Evolutionary conservation across 1,140 invertebrate species (phyloP), one percentile per base, ranked within the genome.

Genomic region (Wasmannia auropunctata): DNA sequence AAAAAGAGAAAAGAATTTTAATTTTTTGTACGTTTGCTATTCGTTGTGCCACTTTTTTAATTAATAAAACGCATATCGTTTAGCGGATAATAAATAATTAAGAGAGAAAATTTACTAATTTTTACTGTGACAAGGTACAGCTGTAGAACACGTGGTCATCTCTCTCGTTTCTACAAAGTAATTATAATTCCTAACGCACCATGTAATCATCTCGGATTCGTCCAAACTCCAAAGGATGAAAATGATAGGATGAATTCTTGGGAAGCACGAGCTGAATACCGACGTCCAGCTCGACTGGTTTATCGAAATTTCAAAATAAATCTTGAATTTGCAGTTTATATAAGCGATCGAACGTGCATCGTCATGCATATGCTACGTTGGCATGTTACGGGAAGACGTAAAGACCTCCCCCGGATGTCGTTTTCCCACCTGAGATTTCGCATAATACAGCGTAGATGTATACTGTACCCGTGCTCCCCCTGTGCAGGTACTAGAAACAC

Each of bases 241-340:
- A 75, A 89, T 88, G 63, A 84, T 28, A 46, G 14, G 22, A 46
- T 43, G 49, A 25, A 88, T 86, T 89, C 75, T 75, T 70, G 75
- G 40, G 25, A 58, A 74, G 81, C 51, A 75, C 37, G 11, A 74
- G 49, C 31, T 80, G 86, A 89, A 89, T 88, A 37, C 69, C 67
- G 7, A 49, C 85, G 19, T 31, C 60, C 43, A 19, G 8, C 40
- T 37, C n/a, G 7, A 37, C n/a, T 22, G 49, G 46, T 56, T 37
- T 37, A 8, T 60, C 54, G 14, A 22, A 54, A 74, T 74, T 60
- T 40, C 8, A 14, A 54, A 80, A 85, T 85, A 67, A 83, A 87
- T 87, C 56, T 34, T 19, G 86, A 86, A 79, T 67, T 79, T 79
- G 67, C 34, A n/a, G 81, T 46, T 67, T 69, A 89, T 89, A 75